A percentile compares a stretch with the other conserved stretches of the same genome.
phyloP scores from a whole-genome alignment of 2,113 vertebrate genomes.

The Platichthys stellatus region DNA sequence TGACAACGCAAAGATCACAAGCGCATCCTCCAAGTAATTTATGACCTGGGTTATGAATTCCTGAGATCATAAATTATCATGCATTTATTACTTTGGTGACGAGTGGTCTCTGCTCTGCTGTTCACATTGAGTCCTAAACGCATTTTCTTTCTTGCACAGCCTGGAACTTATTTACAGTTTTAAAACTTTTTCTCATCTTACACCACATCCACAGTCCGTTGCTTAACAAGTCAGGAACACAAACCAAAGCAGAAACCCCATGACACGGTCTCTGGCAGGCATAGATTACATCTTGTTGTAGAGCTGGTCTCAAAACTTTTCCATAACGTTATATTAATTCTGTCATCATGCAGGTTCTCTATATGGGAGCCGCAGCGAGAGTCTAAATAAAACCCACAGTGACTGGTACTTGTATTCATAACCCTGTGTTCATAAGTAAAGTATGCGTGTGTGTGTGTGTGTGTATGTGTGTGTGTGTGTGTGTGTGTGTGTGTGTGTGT shows the following conservation, averaged over 20 bases:
- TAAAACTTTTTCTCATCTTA: slow-evolving; percentile 16
- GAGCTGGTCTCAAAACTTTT: slow-evolving; percentile 27
- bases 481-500: slow-evolving; percentile 8
- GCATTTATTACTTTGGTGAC: slow-evolving; percentile 5
- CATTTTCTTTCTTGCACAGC: background rate
- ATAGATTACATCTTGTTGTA: slow-evolving; percentile 18
- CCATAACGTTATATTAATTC: slow-evolving; percentile 32
- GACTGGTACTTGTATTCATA: slow-evolving; percentile 1
- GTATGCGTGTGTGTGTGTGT: slow-evolving; percentile 5
- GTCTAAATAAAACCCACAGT: slow-evolving; percentile 20
- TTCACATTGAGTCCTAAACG: background rate
- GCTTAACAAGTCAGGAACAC: slow-evolving; percentile 30
- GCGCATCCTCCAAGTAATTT: slow-evolving; percentile 1
- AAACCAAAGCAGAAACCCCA: slow-evolving; percentile 21
- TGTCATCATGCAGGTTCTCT: slow-evolving; percentile 23
- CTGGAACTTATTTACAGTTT: slow-evolving; percentile 7
- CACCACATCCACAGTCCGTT: slow-evolving; percentile 15
- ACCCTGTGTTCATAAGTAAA: background rate
- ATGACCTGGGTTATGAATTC: slow-evolving; percentile 2
- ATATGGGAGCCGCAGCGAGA: slow-evolving; percentile 29
- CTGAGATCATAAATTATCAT: background rate
- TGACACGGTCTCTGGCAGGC: slow-evolving; percentile 15
- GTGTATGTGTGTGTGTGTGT: too few species aligned
- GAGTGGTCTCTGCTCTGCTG: background rate
- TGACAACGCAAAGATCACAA: slow-evolving; percentile 12